Percentiles rank a stretch among this genome's conserved stretches.
These are phyloP conservation scores for Mnemiopsis leidyi DNA, from an alignment of 37 sponge, comb jelly and placozoan species.

Conservation along the genomic window DNA sequence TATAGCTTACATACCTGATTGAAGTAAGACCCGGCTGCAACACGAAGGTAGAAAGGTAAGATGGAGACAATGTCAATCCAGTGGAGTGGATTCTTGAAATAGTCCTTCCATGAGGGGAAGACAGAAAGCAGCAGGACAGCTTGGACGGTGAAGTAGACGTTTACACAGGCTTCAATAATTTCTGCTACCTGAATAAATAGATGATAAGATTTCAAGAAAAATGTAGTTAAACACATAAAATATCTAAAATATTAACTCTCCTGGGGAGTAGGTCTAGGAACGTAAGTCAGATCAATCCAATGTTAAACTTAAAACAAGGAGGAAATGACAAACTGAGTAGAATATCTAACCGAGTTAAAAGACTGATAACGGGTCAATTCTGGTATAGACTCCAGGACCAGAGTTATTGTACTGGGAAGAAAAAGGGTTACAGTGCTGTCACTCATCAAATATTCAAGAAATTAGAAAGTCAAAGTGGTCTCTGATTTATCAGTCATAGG, in stretches of 20 bases:
- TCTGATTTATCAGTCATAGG: too few relatives aligned
- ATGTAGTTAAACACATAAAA: too few relatives aligned
- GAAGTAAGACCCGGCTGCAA: background rate
- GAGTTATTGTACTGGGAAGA: background rate
- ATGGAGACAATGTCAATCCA: conserved; percentile 4
- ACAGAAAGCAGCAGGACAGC: background rate
- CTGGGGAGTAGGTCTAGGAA: too few relatives aligned
- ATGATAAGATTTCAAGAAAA: too few relatives aligned
- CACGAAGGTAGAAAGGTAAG: background rate
- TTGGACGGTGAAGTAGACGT: background rate
- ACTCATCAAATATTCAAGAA: too few relatives aligned
- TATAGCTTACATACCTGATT: background rate
- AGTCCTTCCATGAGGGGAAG: background rate
- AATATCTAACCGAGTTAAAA: background rate
- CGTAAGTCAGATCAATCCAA: too few relatives aligned
- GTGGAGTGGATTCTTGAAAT: background rate
- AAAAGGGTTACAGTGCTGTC: background rate
- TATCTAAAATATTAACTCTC: too few relatives aligned
- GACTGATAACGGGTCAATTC: background rate
- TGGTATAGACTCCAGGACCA: conserved; percentile 15
- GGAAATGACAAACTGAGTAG: background rate
- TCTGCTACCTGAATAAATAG: background rate
- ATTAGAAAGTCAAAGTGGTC: too few relatives aligned
- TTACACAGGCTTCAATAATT: background rate
- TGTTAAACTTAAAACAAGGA: background rate